Conservation (phyloP, 2,888 invertebrate genomes). For the Chrysolina haemoptera region DNA sequence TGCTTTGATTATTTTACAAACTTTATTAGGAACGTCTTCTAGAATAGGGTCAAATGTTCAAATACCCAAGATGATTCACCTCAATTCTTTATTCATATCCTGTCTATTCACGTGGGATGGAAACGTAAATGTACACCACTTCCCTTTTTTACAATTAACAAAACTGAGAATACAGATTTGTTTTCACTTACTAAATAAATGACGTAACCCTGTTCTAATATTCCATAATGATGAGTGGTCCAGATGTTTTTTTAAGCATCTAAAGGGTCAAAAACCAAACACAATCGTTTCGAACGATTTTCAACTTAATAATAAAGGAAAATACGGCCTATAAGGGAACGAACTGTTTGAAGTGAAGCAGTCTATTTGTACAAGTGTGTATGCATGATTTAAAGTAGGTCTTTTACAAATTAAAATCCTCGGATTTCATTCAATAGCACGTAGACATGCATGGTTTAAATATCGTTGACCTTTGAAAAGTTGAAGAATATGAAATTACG, state of each 20-base stretch:
- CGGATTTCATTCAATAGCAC: slow-evolving; percentile 49
- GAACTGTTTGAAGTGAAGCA: slow-evolving; percentile 33
- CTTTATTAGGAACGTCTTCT: neutral
- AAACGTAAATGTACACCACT: slow-evolving; percentile 15
- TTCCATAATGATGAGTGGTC: slow-evolving; percentile 50
- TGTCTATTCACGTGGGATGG: slow-evolving; percentile 19
- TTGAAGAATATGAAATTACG: slow-evolving; percentile 23
- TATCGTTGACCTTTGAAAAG: slow-evolving; percentile 41
- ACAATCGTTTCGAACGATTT: slow-evolving; percentile 38
- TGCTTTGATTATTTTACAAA: too few relatives aligned
- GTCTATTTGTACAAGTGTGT: slow-evolving; percentile 53
- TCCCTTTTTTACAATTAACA: slow-evolving; percentile 29
- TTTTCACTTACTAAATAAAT: slow-evolving; percentile 42
- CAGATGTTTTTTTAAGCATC: slow-evolving; percentile 56
- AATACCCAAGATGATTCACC: slow-evolving; percentile 18
- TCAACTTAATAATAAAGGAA: slow-evolving; percentile 32
- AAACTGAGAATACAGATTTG: slow-evolving; percentile 49
- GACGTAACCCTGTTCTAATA: slow-evolving; percentile 44
- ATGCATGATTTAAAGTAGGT: slow-evolving; percentile 50
- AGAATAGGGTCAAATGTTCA: neutral
- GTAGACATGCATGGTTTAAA: slow-evolving; percentile 36
- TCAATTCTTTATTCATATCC: slow-evolving; percentile 21
- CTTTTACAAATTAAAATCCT: slow-evolving; percentile 52
- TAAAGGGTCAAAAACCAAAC: slow-evolving; percentile 56
- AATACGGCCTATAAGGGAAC: slow-evolving; percentile 28